phyloP scores from a whole-genome alignment of 1,140 invertebrate genomes.

The Cardiocondyla obscurior region DNA sequence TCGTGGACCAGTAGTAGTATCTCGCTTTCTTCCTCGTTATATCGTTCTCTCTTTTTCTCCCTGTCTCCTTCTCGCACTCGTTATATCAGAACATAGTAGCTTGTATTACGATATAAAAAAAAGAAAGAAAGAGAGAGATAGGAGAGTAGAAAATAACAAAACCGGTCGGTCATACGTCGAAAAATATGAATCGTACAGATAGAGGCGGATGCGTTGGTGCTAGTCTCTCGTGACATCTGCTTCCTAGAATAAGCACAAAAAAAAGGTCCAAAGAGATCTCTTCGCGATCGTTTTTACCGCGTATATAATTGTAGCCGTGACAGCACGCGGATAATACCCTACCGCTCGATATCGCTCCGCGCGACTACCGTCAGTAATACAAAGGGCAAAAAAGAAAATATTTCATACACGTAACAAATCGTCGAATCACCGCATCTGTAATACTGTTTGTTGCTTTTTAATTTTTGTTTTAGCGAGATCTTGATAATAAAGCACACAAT shows the following conservation, averaged over 20 bases:
- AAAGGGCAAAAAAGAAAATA: conserved; percentile 4
- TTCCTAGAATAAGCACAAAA: conserved; percentile 59
- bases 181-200: conserved; percentile 73
- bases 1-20: conserved; percentile 72
- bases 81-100: conserved; percentile 48
- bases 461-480: conserved; percentile 1
- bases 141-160: conserved; percentile 53
- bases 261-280: conserved; percentile 39
- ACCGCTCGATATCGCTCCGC: conserved; percentile 2
- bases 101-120: conserved; percentile 20
- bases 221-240: conserved; percentile 66
- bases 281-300: conserved; percentile 30
- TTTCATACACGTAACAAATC: conserved; percentile 19
- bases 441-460: not conserved
- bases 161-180: conserved; percentile 65
- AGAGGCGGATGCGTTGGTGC: conserved; percentile 56
- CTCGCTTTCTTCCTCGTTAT: conserved; percentile 69
- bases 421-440: not conserved
- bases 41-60: conserved; percentile 63
- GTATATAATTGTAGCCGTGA: conserved; percentile 41
- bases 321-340: conserved; percentile 17
- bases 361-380: not conserved
- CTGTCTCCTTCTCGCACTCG: conserved; percentile 58
- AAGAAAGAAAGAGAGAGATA: conserved; percentile 32
- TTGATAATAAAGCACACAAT: not conserved